Conservation (phyloP, 2,797 vertebrate species). For the Sebastiscus tertius region DNA sequence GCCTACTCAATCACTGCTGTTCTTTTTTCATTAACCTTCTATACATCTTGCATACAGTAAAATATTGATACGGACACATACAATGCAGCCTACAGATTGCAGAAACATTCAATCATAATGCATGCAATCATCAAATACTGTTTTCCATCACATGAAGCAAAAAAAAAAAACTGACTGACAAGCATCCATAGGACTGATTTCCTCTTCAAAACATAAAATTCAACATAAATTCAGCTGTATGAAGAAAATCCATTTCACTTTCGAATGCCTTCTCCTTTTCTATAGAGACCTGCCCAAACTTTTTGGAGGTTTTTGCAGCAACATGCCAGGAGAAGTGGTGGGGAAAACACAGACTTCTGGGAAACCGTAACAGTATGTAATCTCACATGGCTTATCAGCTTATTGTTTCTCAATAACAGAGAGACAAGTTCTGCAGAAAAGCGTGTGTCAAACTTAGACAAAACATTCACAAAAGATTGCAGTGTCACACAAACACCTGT, state of each 20-base stretch:
- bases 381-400: not conserved
- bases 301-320: not conserved
- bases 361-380: not conserved
- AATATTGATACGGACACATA: not conserved
- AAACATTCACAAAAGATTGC: not conserved
- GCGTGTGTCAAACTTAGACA: not conserved
- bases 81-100: not conserved
- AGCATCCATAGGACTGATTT: not conserved
- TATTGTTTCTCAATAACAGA: slow-evolving; percentile 1
- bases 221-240: not conserved
- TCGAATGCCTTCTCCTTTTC: not conserved
- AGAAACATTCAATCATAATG: not conserved
- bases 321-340: not conserved
- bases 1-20: slow-evolving; percentile 52
- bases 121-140: not conserved
- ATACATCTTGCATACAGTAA: not conserved
- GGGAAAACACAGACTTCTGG: not conserved
- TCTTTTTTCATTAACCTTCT: slow-evolving; percentile 17
- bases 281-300: slow-evolving; percentile 28
- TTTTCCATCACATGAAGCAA: not conserved
- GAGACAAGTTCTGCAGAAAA: not conserved
- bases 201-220: not conserved
- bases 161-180: not conserved
- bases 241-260: slow-evolving; percentile 13
- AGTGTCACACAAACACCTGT: not conserved